Conservation (phyloP, 2,113 vertebrate genomes). For the Colossoma macropomum region DNA sequence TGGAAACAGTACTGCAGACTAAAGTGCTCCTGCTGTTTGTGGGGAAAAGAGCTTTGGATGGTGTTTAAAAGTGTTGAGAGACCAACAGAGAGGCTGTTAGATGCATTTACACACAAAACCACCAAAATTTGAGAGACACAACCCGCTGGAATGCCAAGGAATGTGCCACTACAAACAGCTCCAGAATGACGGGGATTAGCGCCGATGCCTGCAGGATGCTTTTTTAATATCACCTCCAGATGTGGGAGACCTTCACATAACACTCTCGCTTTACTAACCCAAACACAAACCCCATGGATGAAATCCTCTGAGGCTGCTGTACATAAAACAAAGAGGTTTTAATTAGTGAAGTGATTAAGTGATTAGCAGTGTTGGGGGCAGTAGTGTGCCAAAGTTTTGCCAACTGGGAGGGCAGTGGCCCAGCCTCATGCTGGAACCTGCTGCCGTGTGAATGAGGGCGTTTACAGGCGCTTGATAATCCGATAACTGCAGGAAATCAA, state of each 20-base stretch:
- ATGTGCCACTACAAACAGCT: conserved; percentile 44
- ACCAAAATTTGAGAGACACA: background rate
- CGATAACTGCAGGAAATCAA: too few species aligned
- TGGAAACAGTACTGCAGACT: background rate
- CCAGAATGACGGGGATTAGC: conserved; percentile 64
- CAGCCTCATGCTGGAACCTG: too few species aligned
- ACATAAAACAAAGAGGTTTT: background rate
- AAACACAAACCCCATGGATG: background rate
- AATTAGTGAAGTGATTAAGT: background rate
- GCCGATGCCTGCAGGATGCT: conserved; percentile 51
- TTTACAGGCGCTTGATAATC: too few species aligned
- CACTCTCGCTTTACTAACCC: background rate
- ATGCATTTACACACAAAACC: background rate
- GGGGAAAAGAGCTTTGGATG: background rate
- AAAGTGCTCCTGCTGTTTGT: background rate
- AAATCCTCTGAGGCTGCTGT: background rate
- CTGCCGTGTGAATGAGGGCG: too few species aligned
- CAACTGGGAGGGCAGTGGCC: too few species aligned
- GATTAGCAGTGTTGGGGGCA: too few species aligned
- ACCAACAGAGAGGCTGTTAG: background rate
- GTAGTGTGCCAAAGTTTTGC: too few species aligned
- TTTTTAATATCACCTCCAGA: conserved; percentile 58
- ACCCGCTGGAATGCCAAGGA: background rate
- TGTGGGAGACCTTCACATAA: conserved; percentile 39
- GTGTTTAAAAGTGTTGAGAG: background rate